Evolutionary conservation across 1,140 invertebrate genomes (phyloP), one percentile per base, ranked within the genome.

Genomic region (Zaprionus nigranus): DNA sequence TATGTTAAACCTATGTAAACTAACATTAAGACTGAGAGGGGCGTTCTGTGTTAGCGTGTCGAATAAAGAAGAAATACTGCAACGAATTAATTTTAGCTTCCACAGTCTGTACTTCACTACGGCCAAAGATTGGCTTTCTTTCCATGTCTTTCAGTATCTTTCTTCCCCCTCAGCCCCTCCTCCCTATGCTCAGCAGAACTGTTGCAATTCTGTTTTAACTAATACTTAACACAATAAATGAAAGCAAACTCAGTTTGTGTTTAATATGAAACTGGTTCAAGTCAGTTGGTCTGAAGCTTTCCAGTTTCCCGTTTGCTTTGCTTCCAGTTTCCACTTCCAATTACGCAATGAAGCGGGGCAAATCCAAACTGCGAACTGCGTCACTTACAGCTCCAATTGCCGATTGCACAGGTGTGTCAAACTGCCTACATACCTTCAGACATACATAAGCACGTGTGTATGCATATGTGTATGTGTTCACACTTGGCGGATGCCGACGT

Each of bases 351-450:
- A 57, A 72, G 60, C 77, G 72, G 75, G 30, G 82, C 59, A 78
- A 73, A 67, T 34, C 9, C 22, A 60, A 62, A 77, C 69, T 40
- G 51, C 46, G 68, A 73, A 82, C 64, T 59, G 75, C 75, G 78
- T 87, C 82, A 86, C 68, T 82, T 73, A 63, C 60, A 69, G 63
- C 64, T 57, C 38, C 65, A 70, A 69, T 56, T 79, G 76, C 28
- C 75, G 73, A 88, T 88, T 83, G 84, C 69, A 87, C 83, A 87
- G 84, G 84, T 87, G 84, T 87, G 78, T 71, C 80, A 60, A n/a
- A 17, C 56, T 54, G 34, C 24, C 20, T 49, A 59, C n/a, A 70
- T 36, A 56, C 15, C 26, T 26, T 28, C 9, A 13, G 26, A 66
- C 58, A 26, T 6, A 13, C 26, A 40, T 5, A 22, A 49, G 36